phyloP scores from a whole-genome alignment of 2,113 vertebrate species.

The Halichoerus grypus region DNA sequence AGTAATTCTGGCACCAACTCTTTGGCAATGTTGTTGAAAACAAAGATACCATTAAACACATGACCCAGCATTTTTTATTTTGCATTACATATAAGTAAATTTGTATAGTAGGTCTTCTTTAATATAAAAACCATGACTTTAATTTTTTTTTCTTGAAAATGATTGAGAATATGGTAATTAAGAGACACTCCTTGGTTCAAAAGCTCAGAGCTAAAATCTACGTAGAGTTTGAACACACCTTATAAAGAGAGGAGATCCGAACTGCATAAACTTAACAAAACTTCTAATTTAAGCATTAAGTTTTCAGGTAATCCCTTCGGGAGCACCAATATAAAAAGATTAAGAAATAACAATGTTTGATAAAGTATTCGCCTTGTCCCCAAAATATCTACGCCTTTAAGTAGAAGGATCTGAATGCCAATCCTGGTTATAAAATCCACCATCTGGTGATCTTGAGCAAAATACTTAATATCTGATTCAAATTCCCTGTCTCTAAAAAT shows the following conservation, averaged over 20 bases:
- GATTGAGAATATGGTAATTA: constrained; percentile 18
- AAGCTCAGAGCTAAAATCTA: constrained; percentile 13
- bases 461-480: constrained; percentile 48
- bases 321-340: not conserved
- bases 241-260: constrained; percentile 41
- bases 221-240: constrained; percentile 19
- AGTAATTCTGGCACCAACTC: constrained; percentile 55
- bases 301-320: constrained; percentile 29
- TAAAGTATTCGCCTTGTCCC: not conserved
- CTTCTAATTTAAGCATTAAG: not conserved
- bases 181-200: not conserved
- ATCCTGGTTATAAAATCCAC: constrained; percentile 1
- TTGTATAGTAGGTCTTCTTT: constrained; percentile 19
- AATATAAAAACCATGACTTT: constrained; percentile 11
- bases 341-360: constrained; percentile 7
- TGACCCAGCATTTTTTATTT: not conserved
- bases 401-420: not conserved
- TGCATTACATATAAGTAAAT: not conserved
- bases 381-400: not conserved
- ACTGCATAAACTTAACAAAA: constrained; percentile 34
- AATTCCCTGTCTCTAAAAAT: not conserved
- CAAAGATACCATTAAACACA: constrained; percentile 5
- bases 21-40: constrained; percentile 64
- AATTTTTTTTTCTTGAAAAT: not conserved
- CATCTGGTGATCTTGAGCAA: constrained; percentile 24